Evolutionary conservation across 1,140 invertebrate species (phyloP).

Genomic region (Geopemphigus sp.): DNA sequence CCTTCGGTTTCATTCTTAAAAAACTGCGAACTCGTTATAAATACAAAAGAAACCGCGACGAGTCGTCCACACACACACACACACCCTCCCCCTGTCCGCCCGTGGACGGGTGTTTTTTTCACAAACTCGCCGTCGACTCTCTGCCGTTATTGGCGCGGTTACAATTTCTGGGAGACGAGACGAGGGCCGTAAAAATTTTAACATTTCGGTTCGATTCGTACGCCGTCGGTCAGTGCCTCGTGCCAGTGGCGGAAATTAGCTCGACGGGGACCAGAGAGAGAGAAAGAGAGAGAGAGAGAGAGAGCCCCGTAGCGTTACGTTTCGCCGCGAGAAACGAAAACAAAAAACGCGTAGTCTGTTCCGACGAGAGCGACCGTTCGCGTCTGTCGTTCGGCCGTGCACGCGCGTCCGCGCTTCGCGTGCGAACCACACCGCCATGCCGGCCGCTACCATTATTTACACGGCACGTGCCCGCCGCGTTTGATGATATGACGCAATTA

Average conservation of each 20-base stretch:
- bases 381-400: not conserved
- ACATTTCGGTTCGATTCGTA: conserved; percentile 49
- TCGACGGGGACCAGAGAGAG: too few species aligned
- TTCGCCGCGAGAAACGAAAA: too few species aligned
- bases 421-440: too few species aligned
- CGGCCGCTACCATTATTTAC: not conserved
- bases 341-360: too few species aligned
- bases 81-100: too few species aligned
- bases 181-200: conserved; percentile 43
- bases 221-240: conserved; percentile 30
- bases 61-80: too few species aligned
- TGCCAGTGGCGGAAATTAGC: conserved; percentile 46
- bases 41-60: conserved; percentile 46
- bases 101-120: conserved; percentile 42
- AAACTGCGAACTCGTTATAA: conserved; percentile 26
- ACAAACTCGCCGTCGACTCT: conserved; percentile 28
- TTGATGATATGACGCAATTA: conserved; percentile 36
- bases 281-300: too few species aligned
- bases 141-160: conserved; percentile 10
- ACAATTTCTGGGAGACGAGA: conserved; percentile 33
- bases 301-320: too few species aligned
- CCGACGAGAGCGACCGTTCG: conserved; percentile 42
- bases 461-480: not conserved
- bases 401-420: conserved; percentile 2
- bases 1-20: conserved; percentile 44